Percentiles rank a stretch among this genome's conserved stretches.
Conservation (phyloP, 2,113 vertebrate genomes). For the Capreolus pygargus region DNA sequence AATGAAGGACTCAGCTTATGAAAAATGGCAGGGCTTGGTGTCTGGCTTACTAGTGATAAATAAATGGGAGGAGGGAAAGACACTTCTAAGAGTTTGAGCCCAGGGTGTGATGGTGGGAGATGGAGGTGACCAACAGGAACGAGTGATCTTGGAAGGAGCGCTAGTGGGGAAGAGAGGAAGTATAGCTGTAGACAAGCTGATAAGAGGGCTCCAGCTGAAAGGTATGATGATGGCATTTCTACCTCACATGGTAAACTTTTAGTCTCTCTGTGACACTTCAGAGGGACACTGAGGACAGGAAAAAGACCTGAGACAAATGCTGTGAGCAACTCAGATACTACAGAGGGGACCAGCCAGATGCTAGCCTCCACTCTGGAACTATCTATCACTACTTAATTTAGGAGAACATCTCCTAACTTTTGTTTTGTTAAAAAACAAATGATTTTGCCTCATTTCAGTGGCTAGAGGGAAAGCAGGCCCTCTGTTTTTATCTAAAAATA, state of each 20-base stretch:
- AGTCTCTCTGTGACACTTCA: not conserved
- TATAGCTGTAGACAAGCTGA: not conserved
- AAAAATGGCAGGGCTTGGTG: not conserved
- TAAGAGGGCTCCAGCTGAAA: not conserved
- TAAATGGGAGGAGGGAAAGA: not conserved
- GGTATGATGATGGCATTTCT: not conserved
- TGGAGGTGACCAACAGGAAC: not conserved
- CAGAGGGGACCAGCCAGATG: not conserved
- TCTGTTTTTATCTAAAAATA: not conserved
- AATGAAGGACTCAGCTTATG: not conserved
- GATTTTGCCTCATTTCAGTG: not conserved
- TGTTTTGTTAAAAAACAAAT: not conserved
- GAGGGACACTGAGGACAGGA: not conserved
- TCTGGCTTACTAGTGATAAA: not conserved
- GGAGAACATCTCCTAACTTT: not conserved
- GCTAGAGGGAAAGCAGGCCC: not conserved
- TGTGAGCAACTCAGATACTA: not conserved
- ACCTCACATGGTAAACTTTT: not conserved
- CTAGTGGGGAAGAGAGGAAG: not conserved
- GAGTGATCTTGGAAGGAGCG: not conserved
- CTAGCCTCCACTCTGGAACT: not conserved
- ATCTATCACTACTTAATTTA: not conserved
- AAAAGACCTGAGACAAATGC: not conserved
- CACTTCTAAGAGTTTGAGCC: not conserved
- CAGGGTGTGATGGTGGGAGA: not conserved